Evolutionary conservation across 2,888 invertebrate genomes (phyloP), one percentile per base, ranked within the genome.

Genomic region (Drosophila greeni): DNA sequence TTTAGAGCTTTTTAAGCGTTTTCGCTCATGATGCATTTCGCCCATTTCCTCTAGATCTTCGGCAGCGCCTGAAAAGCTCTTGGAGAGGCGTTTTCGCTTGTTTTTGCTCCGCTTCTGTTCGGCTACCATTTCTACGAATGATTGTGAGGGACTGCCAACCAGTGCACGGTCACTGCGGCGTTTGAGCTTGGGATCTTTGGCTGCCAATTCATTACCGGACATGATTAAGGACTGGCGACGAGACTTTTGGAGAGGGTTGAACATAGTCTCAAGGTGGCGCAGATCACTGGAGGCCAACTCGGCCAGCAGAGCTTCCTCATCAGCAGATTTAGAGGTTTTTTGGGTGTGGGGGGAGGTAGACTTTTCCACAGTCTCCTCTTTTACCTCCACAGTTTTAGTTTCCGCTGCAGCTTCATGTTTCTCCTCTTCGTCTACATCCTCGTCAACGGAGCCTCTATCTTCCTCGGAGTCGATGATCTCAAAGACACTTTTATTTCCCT

Each of bases 91-190:
- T 18, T 84, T 85, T 5, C 84, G 74, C 57, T 85, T 86, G 1
- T 68, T 39, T 1, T 29, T 51, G 24, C 57, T 49, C 0, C 33
- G 39, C 16, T 69, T 57, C 0, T 58, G 54, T n/a, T 79, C 72
- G 39, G 71, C 73, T 12, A 86, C 33, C 23, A 74, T 79, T 53
- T 87, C 85, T n/a, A 86, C 74, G 37, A 87, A 86, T 1, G 87
- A 87, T 37, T 85, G 83, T 0, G 87, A 87, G 5, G 86, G 85
- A 34, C 52, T 66, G 23, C 14, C 29, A 5, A 47, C 69, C 7
- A 49, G 16, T 8, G 26, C 56, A 2, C 70, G 64, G 7, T 70
- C 69, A n/a, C 81, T 82, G 52, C 76, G 76, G 3, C 80, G 73
- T 29, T 72, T 75, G 0, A 71, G 20, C 23, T 76, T 75, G 1